Conservation (phyloP, 2,797 vertebrate species). For the Chiropotes sagulatus region DNA sequence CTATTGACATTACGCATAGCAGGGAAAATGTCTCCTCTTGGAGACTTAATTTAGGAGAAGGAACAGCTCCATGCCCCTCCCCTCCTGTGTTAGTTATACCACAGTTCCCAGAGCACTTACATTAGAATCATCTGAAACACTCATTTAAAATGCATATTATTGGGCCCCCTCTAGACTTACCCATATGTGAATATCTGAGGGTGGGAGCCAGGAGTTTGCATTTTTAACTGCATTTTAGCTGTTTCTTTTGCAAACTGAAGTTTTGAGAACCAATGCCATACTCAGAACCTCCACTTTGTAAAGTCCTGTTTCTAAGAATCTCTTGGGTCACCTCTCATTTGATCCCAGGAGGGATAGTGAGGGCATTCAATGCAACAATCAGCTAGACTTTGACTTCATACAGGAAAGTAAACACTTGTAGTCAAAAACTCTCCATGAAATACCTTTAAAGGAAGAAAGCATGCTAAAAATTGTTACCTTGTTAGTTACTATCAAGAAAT, state of each 20-base stretch:
- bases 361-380: neutral
- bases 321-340: neutral
- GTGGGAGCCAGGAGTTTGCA: neutral
- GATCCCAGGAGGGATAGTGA: neutral
- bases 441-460: neutral
- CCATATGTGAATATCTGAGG: neutral
- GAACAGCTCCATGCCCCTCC: too few species aligned
- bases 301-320: neutral
- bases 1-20: fast-evolving
- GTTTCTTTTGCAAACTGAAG: neutral
- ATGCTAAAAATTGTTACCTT: neutral
- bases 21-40: neutral
- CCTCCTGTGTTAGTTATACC: neutral
- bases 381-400: neutral
- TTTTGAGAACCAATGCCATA: neutral
- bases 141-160: neutral
- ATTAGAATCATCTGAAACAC: neutral
- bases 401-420: neutral
- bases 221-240: neutral
- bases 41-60: neutral
- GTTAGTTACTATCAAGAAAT: neutral
- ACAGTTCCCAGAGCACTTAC: neutral
- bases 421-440: neutral
- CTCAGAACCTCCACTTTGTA: neutral
- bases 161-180: neutral